These are phyloP conservation scores for Edolisoma coerulescens DNA, from an alignment of 2,113 vertebrate species.

Conservation along the genomic window DNA sequence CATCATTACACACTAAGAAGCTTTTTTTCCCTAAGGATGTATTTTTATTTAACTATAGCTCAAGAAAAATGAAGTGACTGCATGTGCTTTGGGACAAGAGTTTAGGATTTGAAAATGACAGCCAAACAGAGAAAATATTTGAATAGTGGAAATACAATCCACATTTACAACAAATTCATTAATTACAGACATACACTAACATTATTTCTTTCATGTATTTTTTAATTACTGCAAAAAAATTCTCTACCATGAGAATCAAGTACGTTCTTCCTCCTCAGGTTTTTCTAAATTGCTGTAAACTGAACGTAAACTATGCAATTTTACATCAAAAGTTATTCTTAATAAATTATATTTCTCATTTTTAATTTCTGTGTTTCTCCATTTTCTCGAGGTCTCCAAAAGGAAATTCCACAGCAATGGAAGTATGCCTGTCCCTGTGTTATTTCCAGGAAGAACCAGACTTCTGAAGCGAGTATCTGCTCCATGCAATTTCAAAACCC, in stretches of 20 bases:
- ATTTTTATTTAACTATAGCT: not conserved
- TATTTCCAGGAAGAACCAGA: not conserved
- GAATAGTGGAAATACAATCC: not conserved
- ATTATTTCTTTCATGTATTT: not conserved
- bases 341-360: not conserved
- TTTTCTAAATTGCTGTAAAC: not conserved
- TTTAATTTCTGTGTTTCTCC: not conserved
- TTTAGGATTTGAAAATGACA: not conserved
- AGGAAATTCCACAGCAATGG: not conserved
- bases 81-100: not conserved
- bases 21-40: not conserved
- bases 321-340: not conserved
- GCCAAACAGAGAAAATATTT: not conserved
- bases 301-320: fast-evolving
- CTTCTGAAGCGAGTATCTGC: not conserved
- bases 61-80: not conserved
- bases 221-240: not conserved
- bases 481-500: not conserved
- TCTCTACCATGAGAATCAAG: not conserved
- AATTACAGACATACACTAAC: not conserved
- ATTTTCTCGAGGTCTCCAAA: not conserved
- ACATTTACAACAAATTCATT: not conserved
- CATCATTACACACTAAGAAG: not conserved
- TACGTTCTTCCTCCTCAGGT: not conserved
- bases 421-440: not conserved